Base-by-base conservation (phyloP, 1,140 invertebrate species). In the Centruroides sculpturatus region DNA sequence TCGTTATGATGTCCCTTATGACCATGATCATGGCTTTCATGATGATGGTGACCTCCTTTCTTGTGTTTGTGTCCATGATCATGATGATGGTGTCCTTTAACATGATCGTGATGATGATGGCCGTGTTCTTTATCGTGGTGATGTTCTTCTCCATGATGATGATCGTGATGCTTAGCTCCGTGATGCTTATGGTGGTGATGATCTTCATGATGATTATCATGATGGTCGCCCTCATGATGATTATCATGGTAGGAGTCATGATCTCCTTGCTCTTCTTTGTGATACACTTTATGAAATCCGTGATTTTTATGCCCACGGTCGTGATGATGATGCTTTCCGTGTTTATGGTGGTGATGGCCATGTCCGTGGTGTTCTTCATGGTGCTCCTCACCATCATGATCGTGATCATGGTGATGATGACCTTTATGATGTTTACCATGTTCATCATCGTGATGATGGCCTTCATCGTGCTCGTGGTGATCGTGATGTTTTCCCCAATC, bases 51-150 rank as follows among this genome's bases (percentile, higher is more conserved):
- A 36, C 47, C 47, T 49, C 49, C 46, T 57, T 54, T 67, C 68
- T 63, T 70, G 71, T 72, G 61, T 71, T 75, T 64, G 72, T 46
- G 71, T 70, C 5, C 67, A 71, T 65, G 69, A 71, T 62, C 59
- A 60, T 41, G 41, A 41, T 41, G 41, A 41, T 41, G 41, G 8
- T 41, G 41, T 41, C 41, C 41, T 41, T 41, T 57, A 65, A 51
- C 62, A 65, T 11, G 64, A 67, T 52, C 64, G 69, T 67, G 56
- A 60, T 51, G 61, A 62, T 46, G 54, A 63, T 35, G 36, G 59
- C 11, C 48, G 57, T 9, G 64, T 49, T 48, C 57, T 63, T 36
- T 53, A 63, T 59, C 59, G 59, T 35, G 61, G 67, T 62, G 62
- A 54, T 61, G 63, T 57, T 35, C 48, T 64, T 53, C 64, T 64